phyloP scores from a whole-genome alignment of 1,140 invertebrate genomes.

The Stegodyphus mimosarum region DNA sequence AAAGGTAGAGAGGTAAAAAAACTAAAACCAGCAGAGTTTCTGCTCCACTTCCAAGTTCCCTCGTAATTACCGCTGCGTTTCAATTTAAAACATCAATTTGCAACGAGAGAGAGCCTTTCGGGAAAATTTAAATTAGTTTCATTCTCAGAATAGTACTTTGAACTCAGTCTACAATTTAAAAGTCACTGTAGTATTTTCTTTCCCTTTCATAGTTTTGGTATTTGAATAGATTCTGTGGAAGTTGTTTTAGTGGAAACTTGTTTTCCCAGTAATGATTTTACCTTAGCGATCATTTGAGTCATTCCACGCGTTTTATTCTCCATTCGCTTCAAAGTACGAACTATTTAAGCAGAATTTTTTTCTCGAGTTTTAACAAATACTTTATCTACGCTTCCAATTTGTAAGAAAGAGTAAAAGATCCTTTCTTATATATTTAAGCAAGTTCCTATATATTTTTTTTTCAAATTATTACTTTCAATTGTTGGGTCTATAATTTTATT shows the following conservation, averaged over 20 bases:
- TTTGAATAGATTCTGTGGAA: constrained; percentile 21
- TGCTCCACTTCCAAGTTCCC: constrained; percentile 14
- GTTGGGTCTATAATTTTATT: too few species aligned
- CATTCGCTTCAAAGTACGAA: too few species aligned
- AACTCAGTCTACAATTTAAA: constrained; percentile 47
- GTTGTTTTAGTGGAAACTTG: constrained; percentile 17
- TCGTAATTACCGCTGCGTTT: constrained; percentile 43
- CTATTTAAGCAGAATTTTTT: too few species aligned
- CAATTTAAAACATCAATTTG: constrained; percentile 55
- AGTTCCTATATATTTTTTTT: too few species aligned
- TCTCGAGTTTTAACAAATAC: too few species aligned
- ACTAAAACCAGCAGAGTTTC: not conserved
- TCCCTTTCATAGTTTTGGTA: not conserved
- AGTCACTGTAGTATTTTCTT: constrained; percentile 24
- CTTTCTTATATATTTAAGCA: too few species aligned
- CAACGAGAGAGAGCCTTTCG: constrained; percentile 18
- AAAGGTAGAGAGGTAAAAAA: too few species aligned
- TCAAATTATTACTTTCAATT: too few species aligned
- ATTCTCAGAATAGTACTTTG: constrained; percentile 40
- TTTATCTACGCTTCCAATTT: too few species aligned
- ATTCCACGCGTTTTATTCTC: too few species aligned
- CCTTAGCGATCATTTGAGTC: constrained; percentile 11
- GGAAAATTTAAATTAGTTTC: constrained; percentile 54
- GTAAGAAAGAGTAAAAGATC: too few species aligned
- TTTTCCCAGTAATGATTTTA: constrained; percentile 30